Evolutionary conservation across 2,113 vertebrate species (phyloP).

Genomic region (Microtus ochrogaster): DNA sequence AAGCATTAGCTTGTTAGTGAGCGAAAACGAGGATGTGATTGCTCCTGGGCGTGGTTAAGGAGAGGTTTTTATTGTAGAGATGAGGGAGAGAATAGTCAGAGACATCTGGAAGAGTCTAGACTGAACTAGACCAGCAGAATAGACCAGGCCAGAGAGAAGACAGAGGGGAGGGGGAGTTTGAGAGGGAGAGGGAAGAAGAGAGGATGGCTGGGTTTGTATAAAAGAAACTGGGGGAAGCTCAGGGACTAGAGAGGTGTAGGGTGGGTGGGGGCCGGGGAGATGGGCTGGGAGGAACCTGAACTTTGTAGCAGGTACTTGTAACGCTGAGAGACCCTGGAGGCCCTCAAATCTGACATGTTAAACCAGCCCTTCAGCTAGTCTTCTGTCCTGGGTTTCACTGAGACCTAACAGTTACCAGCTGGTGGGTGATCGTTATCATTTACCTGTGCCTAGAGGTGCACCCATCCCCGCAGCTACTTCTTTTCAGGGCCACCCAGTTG

Average conservation of each 20-base stretch:
- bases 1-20: background rate
- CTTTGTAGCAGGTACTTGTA: background rate
- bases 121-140: background rate
- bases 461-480: background rate
- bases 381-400: background rate
- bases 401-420: background rate
- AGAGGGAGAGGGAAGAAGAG: too few species aligned
- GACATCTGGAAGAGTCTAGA: background rate
- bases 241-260: background rate
- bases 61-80: background rate
- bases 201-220: background rate
- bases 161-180: background rate
- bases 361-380: too few species aligned
- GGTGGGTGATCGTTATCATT: background rate
- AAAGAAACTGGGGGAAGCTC: background rate
- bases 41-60: background rate
- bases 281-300: background rate
- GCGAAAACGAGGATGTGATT: too few species aligned
- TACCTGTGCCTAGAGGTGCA: background rate
- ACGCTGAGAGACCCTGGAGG: background rate
- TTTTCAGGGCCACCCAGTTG: background rate
- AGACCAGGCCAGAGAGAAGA: background rate
- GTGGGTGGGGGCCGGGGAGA: background rate
- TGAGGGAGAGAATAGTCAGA: background rate
- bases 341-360: background rate